Evolutionary conservation across 1,140 invertebrate genomes (phyloP).

Genomic region (Trialeurodes vaporariorum): DNA sequence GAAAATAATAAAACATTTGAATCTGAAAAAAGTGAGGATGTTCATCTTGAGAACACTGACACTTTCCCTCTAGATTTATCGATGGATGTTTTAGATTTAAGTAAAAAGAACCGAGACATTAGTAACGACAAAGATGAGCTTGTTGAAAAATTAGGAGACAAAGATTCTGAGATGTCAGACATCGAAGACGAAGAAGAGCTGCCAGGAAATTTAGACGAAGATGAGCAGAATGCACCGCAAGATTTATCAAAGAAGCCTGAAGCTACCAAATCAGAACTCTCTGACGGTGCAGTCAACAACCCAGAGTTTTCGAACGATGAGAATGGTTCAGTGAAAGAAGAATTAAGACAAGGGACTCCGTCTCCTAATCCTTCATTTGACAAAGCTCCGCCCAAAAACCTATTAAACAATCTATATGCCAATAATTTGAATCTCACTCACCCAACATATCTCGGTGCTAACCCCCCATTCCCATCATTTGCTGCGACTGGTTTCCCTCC

Average conservation of each 20-base stretch:
- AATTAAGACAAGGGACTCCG: not conserved
- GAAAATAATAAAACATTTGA: constrained; percentile 15
- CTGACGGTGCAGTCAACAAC: not conserved
- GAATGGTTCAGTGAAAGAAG: not conserved
- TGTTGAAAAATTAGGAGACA: constrained; percentile 33
- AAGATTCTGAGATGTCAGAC: constrained; percentile 1
- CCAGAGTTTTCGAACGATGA: constrained; percentile 4
- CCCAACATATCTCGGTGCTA: constrained; percentile 10
- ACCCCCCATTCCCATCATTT: constrained; percentile 15
- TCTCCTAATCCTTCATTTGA: not conserved
- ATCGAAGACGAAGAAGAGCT: constrained; percentile 1
- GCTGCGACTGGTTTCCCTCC: constrained; percentile 14
- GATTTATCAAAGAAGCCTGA: constrained; percentile 35
- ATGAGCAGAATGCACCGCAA: constrained; percentile 34
- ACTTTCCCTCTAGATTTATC: constrained; percentile 56
- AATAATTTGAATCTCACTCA: constrained; percentile 10
- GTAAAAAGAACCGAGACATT: constrained; percentile 49
- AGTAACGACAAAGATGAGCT: constrained; percentile 27
- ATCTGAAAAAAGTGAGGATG: constrained; percentile 9
- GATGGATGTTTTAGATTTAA: constrained; percentile 76
- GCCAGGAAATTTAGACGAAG: constrained; percentile 16
- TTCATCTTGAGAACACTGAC: not conserved
- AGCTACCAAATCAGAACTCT: constrained; percentile 24
- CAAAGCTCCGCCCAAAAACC: not conserved
- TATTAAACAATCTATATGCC: constrained; percentile 10